Base-by-base conservation (phyloP, 2,113 vertebrate species). In the Malurus melanocephalus region DNA sequence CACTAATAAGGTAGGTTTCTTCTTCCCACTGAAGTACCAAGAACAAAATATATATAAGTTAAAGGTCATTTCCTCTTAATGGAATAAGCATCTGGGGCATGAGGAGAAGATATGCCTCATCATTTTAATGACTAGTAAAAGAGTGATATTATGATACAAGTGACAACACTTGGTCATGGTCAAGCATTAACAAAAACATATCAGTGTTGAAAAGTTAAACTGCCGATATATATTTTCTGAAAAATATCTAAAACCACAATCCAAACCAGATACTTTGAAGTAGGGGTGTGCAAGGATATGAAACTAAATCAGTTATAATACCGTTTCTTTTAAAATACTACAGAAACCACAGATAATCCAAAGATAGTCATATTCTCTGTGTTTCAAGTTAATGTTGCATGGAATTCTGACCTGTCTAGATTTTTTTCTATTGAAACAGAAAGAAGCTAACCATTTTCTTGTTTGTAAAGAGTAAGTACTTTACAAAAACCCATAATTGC, bases 311-410 rank as follows among this genome's bases (percentile, higher is more conserved):
- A 43, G 18, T 52, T 59, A 30, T 26, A 56, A 30, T 43, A 57
- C 7, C 48, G 24, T 33, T 76, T 0, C 27, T 65, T 76, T 91
- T 28, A 53, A 78, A 69, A 66, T 53, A 26, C 4, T 32, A 13
- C 5, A 81, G 32, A 82, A 88, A 40, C 16, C 3, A 16, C 21
- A 57, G 17, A 35, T 87, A 79, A 46, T 38, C 3, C 38, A 46
- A 65, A 53, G 6, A 46, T 13, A 68, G 3, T 16, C 2, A 26
- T 75, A 81, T 68, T 0, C 0, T 45, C 27, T 45, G 1, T 64
- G 26, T 61, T 75, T 75, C 24, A 86, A 65, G 33, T 61, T 72
- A 85, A 24, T 13, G 49, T 11, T 57, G 5, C 3, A 14, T 45
- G 53, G 42, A 76, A 53, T 85, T 74, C 21, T 74, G 18, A 69